phyloP scores from a whole-genome alignment of 2,797 vertebrate genomes.

The Pitangus sulphuratus region DNA sequence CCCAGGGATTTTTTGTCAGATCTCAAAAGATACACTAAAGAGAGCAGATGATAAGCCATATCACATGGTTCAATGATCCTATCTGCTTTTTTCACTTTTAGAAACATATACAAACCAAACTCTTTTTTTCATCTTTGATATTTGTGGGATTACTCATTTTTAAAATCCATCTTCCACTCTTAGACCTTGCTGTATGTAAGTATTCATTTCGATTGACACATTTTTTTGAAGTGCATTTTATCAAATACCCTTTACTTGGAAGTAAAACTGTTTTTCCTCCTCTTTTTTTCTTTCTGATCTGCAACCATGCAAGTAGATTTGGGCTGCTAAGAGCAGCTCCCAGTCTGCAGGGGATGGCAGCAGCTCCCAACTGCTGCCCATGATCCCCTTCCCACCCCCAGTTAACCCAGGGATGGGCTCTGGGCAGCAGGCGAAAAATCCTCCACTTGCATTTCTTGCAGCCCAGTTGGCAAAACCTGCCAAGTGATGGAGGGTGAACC shows the following conservation, averaged over 20 bases:
- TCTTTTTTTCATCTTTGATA: background rate
- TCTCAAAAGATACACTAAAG: background rate
- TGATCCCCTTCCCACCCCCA: background rate
- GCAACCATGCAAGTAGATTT: background rate
- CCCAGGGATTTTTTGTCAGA: background rate
- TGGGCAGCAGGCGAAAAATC: background rate
- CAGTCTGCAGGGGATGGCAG: background rate
- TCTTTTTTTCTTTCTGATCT: background rate
- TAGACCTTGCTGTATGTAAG: background rate
- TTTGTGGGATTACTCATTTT: background rate
- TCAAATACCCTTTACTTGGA: background rate
- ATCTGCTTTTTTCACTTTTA: background rate
- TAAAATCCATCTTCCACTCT: background rate
- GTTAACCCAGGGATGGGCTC: background rate
- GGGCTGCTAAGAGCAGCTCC: background rate
- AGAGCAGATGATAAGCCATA: background rate
- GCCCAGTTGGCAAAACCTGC: background rate
- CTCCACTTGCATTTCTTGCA: background rate
- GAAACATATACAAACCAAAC: background rate
- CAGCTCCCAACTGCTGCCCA: fast-evolving
- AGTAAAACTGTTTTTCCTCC: background rate
- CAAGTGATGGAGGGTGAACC: fast-evolving
- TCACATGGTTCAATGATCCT: background rate
- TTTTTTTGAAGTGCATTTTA: background rate
- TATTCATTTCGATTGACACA: background rate